Evolutionary conservation across 92 coral and sea anemone species (phyloP).

Genomic region (Porites rus): DNA sequence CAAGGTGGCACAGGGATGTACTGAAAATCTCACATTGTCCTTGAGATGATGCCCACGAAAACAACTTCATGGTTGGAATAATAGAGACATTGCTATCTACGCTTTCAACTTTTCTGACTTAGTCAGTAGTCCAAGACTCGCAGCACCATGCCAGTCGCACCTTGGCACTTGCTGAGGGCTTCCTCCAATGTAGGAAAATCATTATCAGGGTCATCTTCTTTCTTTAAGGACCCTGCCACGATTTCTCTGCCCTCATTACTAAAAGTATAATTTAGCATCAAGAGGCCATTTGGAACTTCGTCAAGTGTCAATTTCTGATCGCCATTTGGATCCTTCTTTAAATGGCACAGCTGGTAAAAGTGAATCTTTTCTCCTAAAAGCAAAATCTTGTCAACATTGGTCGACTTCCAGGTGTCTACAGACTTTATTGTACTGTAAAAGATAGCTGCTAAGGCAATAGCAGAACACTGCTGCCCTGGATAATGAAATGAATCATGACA

Average conservation of each 20-base stretch:
- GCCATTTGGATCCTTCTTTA: neutral
- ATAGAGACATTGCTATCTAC: neutral
- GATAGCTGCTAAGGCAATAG: neutral
- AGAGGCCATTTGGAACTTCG: slow-evolving; percentile 1
- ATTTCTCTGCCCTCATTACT: neutral
- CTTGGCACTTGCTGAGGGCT: neutral
- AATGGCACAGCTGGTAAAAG: neutral
- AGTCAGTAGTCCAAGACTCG: slow-evolving; percentile 18
- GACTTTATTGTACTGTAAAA: neutral
- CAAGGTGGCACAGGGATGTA: neutral
- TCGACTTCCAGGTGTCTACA: neutral
- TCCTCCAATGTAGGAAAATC: slow-evolving; percentile 3
- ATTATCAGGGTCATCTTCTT: neutral
- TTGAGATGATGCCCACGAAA: neutral
- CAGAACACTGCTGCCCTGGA: slow-evolving; percentile 28
- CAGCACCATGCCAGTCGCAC: neutral
- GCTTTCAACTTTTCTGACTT: neutral
- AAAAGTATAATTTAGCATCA: neutral
- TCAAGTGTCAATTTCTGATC: slow-evolving; percentile 11
- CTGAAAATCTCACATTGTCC: neutral
- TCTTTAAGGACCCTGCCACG: neutral
- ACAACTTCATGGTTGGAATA: neutral
- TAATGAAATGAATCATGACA: neutral
- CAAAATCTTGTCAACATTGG: slow-evolving; percentile 6
- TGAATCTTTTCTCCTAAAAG: slow-evolving; percentile 18